phyloP scores from a whole-genome alignment of 2,113 vertebrate genomes.

The Gavia stellata region DNA sequence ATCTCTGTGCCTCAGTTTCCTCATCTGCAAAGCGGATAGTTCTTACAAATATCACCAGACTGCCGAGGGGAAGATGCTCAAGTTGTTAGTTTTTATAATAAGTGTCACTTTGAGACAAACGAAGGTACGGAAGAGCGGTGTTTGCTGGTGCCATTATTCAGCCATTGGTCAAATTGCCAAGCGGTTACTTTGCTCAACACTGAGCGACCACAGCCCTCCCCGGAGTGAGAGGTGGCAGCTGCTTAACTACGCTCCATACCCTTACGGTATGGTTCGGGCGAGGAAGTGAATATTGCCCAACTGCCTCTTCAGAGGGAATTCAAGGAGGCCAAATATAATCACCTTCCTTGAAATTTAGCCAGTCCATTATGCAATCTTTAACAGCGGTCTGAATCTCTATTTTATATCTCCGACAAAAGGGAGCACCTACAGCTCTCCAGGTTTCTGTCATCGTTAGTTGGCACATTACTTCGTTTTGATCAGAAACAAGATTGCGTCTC shows the following conservation, averaged over 20 bases:
- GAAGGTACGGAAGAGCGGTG: background rate
- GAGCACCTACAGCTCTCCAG: conserved; percentile 7
- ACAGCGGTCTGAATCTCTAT: background rate
- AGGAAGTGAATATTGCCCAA: background rate
- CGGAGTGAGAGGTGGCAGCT: background rate
- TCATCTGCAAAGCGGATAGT: background rate
- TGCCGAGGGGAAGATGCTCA: background rate
- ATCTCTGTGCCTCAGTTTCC: conserved; percentile 6
- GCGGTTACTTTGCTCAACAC: background rate
- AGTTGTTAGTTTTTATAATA: background rate
- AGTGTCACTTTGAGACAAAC: background rate
- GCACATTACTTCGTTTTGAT: background rate
- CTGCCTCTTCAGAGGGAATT: background rate
- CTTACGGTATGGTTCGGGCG: background rate
- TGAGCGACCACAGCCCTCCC: background rate
- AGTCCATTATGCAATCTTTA: conserved; percentile 8
- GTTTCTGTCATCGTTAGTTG: conserved; percentile 10
- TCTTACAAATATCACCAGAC: background rate
- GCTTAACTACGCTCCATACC: background rate
- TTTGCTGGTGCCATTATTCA: background rate
- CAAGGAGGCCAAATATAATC: conserved; percentile 11
- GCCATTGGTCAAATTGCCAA: background rate
- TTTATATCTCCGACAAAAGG: background rate
- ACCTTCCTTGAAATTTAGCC: background rate
- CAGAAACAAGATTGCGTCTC: conserved; percentile 12